Evolutionary conservation across 2,888 invertebrate genomes (phyloP).

Genomic region (Lasioglossum leucozonium): DNA sequence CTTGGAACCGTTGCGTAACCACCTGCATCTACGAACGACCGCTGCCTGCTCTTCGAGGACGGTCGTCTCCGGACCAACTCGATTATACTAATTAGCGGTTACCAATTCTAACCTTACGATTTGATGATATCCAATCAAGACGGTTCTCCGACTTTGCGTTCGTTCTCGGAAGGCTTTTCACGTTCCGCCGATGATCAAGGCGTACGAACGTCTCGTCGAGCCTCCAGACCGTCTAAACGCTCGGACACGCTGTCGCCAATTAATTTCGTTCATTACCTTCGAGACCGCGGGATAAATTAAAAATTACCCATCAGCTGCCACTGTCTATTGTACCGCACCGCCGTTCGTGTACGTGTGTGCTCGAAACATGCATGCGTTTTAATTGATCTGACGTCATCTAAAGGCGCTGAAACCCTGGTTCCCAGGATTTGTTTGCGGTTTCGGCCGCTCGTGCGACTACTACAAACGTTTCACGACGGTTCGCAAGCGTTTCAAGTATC

Average conservation of each 20-base stretch:
- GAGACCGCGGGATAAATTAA: constrained; percentile 62
- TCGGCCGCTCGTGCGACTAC: constrained; percentile 17
- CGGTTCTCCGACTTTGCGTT: background rate
- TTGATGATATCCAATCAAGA: background rate
- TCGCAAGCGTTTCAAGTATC: background rate
- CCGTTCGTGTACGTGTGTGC: constrained; percentile 14
- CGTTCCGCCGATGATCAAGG: background rate
- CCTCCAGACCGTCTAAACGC: constrained; percentile 12
- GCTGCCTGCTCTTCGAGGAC: constrained; percentile 1
- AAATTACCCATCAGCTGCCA: constrained; percentile 70
- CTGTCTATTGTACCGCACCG: background rate
- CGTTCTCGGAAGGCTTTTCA: constrained; percentile 5
- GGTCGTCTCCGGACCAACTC: background rate
- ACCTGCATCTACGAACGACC: background rate
- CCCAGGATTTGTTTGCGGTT: constrained; percentile 71
- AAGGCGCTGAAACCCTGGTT: constrained; percentile 59
- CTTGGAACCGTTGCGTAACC: constrained; percentile 16
- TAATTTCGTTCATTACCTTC: constrained; percentile 66
- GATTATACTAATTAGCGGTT: constrained; percentile 7
- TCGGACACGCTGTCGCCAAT: constrained; percentile 40
- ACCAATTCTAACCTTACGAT: constrained; percentile 2
- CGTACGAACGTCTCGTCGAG: background rate
- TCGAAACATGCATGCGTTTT: constrained; percentile 60
- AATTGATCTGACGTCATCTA: constrained; percentile 74
- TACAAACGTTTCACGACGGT: background rate